Conservation (phyloP, 2,797 vertebrate species). For the Acrocephalus scirpaceus region DNA sequence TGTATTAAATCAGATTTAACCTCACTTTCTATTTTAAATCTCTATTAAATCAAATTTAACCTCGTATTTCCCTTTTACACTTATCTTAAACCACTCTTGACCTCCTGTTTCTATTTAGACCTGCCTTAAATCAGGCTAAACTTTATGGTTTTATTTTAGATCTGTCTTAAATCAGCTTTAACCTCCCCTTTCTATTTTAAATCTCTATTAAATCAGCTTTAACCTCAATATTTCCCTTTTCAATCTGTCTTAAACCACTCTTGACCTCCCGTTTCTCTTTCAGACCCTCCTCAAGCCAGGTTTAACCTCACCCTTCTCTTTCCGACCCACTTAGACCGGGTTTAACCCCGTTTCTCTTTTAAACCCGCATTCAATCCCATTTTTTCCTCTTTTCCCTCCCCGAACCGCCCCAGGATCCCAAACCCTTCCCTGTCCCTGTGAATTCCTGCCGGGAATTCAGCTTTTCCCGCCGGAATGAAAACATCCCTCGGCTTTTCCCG, state of each 20-base stretch:
- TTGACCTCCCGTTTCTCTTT: not conserved
- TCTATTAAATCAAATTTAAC: too few species aligned
- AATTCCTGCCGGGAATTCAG: too few species aligned
- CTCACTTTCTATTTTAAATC: too few species aligned
- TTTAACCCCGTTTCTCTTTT: too few species aligned
- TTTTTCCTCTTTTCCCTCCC: too few species aligned
- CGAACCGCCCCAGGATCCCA: rapidly evolving
- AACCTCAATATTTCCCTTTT: not conserved
- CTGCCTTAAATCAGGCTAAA: rapidly evolving
- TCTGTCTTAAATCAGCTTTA: rapidly evolving
- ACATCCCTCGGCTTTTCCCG: not conserved
- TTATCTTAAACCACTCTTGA: rapidly evolving
- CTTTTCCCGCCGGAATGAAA: too few species aligned
- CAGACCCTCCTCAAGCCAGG: rapidly evolving
- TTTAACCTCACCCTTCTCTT: not conserved
- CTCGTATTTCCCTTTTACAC: too few species aligned
- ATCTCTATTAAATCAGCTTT: too few species aligned
- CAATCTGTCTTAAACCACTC: too few species aligned
- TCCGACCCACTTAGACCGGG: rapidly evolving
- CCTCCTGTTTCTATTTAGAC: rapidly evolving
- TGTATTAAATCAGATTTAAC: rapidly evolving
- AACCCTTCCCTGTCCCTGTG: too few species aligned
- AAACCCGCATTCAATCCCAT: not conserved
- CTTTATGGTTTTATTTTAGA: rapidly evolving
- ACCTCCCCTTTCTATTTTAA: too few species aligned